Evolutionary conservation across 2,113 vertebrate genomes (phyloP).

Genomic region (Mystacornis crossleyi): DNA sequence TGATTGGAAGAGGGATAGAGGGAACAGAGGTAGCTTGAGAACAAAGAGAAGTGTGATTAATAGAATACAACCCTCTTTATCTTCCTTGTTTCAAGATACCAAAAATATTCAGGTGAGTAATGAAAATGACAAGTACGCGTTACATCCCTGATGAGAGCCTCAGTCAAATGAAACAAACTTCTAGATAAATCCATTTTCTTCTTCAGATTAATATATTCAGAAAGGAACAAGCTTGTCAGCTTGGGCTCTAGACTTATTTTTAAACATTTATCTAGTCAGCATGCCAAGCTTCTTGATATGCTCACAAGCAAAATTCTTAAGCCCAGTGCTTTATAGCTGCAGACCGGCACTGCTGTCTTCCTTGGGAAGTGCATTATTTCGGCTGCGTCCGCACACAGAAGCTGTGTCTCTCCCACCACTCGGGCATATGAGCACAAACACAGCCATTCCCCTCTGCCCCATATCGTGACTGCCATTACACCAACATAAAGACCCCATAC

Average conservation of each 20-base stretch:
- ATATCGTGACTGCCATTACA: not conserved
- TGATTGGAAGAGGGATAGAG: constrained; percentile 29
- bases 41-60: constrained; percentile 56
- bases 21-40: constrained; percentile 25
- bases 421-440: not conserved
- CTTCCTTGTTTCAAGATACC: constrained; percentile 37
- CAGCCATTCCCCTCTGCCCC: not conserved
- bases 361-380: not conserved
- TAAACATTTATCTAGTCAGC: constrained; percentile 68
- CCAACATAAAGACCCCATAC: constrained; percentile 30
- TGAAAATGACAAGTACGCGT: not conserved
- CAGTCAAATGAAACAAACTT: not conserved
- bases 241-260: constrained; percentile 61
- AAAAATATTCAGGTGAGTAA: constrained; percentile 60
- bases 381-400: not conserved
- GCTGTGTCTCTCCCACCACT: not conserved
- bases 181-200: constrained; percentile 35
- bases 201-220: not conserved
- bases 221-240: constrained; percentile 21
- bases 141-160: not conserved
- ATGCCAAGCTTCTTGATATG: constrained; percentile 49
- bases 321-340: not conserved
- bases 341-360: not conserved
- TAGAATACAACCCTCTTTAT: constrained; percentile 35
- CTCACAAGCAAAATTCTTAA: constrained; percentile 52